Conservation (phyloP, 2,113 vertebrate species). For the Strix uralensis region DNA sequence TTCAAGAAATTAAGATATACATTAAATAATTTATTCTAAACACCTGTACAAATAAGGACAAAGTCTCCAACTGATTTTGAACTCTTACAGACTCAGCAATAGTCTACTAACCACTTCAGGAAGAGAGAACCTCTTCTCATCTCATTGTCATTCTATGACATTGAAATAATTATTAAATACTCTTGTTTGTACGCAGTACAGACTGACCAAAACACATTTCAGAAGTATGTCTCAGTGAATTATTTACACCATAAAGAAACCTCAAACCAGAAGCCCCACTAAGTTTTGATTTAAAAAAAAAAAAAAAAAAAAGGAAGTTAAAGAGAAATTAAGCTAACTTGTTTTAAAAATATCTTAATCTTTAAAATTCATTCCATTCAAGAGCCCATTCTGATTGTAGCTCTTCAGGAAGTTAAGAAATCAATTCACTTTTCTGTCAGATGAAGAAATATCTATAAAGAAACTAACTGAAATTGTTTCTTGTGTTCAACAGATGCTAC, state of each 20-base stretch:
- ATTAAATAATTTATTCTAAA: not conserved
- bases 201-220: not conserved
- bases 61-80: not conserved
- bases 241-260: not conserved
- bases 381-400: not conserved
- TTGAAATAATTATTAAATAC: not conserved
- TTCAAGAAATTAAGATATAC: not conserved
- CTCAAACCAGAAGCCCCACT: rapidly evolving
- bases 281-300: not conserved
- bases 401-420: not conserved
- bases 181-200: not conserved
- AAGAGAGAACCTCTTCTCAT: not conserved
- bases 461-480: not conserved
- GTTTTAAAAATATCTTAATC: not conserved
- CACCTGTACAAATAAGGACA: not conserved
- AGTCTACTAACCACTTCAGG: not conserved
- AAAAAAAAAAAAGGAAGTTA: not conserved
- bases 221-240: not conserved
- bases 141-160: not conserved
- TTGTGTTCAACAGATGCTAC: not conserved
- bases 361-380: not conserved
- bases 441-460: not conserved
- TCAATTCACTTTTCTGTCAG: not conserved
- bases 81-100: not conserved
- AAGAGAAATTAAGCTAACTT: not conserved